These are phyloP conservation scores for Helogale parvula DNA, from an alignment of 2,113 vertebrate species.

Conservation along the genomic window DNA sequence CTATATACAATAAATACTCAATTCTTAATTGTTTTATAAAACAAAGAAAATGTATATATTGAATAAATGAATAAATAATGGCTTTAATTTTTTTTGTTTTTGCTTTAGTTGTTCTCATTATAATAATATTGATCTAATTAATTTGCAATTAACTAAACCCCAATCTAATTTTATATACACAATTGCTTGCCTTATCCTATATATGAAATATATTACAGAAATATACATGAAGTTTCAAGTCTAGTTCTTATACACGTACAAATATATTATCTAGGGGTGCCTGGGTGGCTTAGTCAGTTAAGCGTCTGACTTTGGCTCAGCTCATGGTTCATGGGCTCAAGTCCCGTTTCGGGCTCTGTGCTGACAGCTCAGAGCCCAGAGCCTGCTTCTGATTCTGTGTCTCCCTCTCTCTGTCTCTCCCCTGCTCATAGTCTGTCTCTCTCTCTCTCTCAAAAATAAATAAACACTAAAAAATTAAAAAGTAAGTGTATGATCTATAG, in stretches of 20 bases:
- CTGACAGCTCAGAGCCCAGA: too few species aligned
- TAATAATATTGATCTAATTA: neutral
- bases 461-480: too few species aligned
- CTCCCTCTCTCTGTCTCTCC: too few species aligned
- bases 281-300: too few species aligned
- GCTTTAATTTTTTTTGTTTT: neutral
- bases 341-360: too few species aligned
- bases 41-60: neutral
- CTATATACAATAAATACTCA: neutral
- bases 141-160: neutral
- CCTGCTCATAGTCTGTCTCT: too few species aligned
- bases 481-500: neutral
- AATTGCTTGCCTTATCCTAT: neutral
- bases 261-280: neutral
- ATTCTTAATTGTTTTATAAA: neutral
- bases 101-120: neutral
- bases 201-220: neutral
- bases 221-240: neutral
- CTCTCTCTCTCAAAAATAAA: too few species aligned
- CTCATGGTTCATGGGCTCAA: too few species aligned
- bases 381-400: too few species aligned
- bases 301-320: too few species aligned
- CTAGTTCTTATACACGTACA: neutral
- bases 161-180: neutral
- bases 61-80: conserved; percentile 13